phyloP scores from a whole-genome alignment of 2,113 vertebrate genomes.

The Galbula dea region DNA sequence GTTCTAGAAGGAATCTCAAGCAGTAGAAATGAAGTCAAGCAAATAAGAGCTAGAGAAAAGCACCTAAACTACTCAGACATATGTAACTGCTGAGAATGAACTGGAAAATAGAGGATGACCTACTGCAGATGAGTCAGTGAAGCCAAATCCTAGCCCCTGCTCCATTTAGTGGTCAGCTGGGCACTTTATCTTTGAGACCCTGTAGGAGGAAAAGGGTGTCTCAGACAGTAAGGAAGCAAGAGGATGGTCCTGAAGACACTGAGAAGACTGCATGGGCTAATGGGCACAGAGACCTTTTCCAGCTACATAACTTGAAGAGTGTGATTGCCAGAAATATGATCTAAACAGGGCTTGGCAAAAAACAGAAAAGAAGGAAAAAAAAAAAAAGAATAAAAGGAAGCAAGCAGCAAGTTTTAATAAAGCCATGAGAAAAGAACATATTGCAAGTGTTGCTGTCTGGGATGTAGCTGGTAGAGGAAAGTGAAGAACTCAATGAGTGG shows the following conservation, averaged over 20 bases:
- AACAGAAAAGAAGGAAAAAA: no score
- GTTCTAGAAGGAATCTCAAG: background rate
- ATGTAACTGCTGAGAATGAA: background rate
- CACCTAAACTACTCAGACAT: background rate
- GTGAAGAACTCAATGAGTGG: constrained; percentile 30
- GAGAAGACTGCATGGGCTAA: background rate
- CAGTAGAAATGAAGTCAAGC: background rate
- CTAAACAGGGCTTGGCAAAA: background rate
- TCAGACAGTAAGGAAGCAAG: background rate
- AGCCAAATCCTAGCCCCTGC: background rate
- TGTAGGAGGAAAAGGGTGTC: background rate
- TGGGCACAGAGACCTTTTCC: background rate
- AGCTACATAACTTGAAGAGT: background rate
- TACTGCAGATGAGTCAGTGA: background rate
- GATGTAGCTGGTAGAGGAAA: constrained; percentile 10
- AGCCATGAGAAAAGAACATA: constrained; percentile 24
- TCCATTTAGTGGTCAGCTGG: background rate
- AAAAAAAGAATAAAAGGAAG: background rate
- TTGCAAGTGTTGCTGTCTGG: constrained; percentile 43
- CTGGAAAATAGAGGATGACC: background rate
- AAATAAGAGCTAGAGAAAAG: background rate
- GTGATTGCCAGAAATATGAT: background rate
- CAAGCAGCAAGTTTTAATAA: constrained; percentile 28
- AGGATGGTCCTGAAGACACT: background rate
- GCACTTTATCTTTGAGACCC: background rate